A percentile compares a stretch with the other conserved stretches of the same genome.
Conservation (phyloP, 2,113 vertebrate species). For the Blennius ocellaris region DNA sequence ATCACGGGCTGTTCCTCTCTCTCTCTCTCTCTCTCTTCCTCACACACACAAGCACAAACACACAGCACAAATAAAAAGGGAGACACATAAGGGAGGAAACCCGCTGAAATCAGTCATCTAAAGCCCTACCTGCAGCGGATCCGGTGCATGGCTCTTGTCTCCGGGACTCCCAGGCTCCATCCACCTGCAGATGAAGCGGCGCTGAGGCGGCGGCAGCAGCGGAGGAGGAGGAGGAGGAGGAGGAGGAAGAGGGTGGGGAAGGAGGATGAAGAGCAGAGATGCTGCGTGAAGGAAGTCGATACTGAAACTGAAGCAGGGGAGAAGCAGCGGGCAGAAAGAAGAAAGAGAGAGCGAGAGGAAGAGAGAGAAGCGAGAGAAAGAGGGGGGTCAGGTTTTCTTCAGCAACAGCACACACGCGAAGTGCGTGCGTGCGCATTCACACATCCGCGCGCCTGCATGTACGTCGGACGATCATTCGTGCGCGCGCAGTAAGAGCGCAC, state of each 20-base stretch:
- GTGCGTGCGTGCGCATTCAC: slow-evolving; percentile 36
- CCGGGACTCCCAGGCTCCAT: slow-evolving; percentile 65
- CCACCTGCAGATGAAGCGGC: slow-evolving; percentile 61
- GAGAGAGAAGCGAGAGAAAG: background rate
- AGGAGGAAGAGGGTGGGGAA: slow-evolving; percentile 46
- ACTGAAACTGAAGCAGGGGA: slow-evolving; percentile 46
- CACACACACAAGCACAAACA: background rate
- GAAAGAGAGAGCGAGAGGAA: background rate
- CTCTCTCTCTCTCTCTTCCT: background rate
- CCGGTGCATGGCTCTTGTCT: slow-evolving; percentile 52
- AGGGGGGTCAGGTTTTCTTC: background rate
- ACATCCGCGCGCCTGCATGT: too few relatives aligned
- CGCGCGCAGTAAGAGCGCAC: background rate
- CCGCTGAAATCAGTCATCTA: background rate
- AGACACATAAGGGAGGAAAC: slow-evolving; percentile 3
- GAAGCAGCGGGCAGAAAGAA: background rate
- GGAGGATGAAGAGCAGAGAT: slow-evolving; percentile 52
- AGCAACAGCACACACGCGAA: slow-evolving; percentile 20
- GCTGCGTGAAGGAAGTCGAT: slow-evolving; percentile 57
- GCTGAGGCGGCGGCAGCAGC: background rate
- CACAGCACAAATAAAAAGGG: background rate
- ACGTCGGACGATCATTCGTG: too few relatives aligned
- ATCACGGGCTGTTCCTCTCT: slow-evolving; percentile 9
- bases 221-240: slow-evolving; percentile 8
- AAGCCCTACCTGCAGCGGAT: slow-evolving; percentile 46